Evolutionary conservation across 2,113 vertebrate species (phyloP).

Genomic region (Meleagris gallopavo): DNA sequence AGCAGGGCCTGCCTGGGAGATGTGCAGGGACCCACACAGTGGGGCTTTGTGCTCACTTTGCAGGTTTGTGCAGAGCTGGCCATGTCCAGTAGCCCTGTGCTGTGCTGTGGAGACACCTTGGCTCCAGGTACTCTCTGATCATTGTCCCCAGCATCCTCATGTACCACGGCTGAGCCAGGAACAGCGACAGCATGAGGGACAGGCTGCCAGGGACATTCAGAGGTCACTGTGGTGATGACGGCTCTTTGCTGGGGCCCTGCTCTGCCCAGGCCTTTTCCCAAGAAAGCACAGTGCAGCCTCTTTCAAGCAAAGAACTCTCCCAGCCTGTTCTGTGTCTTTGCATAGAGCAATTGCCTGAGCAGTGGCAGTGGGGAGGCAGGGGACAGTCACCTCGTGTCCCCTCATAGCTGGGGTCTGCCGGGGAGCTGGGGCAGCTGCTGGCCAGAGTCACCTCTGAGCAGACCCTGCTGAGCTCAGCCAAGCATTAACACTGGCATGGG

Average conservation of each 20-base stretch:
- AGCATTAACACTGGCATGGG: neutral
- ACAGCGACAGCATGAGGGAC: accelerated
- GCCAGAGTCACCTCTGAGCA: neutral
- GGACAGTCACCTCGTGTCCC: neutral
- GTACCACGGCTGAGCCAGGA: accelerated
- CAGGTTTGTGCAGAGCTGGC: neutral
- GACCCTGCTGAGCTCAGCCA: neutral
- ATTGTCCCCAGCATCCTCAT: accelerated
- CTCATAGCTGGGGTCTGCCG: neutral
- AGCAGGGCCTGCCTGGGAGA: neutral
- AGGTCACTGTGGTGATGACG: neutral
- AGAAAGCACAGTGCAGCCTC: neutral
- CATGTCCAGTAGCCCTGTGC: accelerated
- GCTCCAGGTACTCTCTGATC: neutral
- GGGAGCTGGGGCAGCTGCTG: neutral
- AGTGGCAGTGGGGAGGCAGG: neutral
- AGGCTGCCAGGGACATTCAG: neutral
- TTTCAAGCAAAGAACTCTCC: neutral
- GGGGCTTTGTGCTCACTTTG: neutral
- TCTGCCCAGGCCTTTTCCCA: neutral
- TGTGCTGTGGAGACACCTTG: neutral
- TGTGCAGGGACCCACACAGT: accelerated
- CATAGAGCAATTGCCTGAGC: neutral
- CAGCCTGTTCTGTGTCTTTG: neutral
- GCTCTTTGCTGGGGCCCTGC: neutral